Evolutionary conservation across 2,797 vertebrate species (phyloP).

Genomic region (Ambastaia sidthimunki): DNA sequence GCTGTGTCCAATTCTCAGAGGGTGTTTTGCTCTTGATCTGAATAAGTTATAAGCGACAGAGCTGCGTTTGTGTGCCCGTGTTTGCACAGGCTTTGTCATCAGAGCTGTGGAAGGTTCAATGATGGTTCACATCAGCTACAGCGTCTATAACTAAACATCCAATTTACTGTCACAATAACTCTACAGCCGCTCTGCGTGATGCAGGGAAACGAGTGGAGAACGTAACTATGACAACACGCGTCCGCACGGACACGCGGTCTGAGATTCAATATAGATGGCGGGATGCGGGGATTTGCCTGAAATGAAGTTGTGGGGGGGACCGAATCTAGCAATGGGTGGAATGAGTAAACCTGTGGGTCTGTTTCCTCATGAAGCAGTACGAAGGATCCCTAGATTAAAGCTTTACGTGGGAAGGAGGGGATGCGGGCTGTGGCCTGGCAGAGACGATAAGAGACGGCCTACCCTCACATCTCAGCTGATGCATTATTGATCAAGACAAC

Average conservation of each 20-base stretch:
- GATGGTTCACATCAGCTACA: constrained; percentile 53
- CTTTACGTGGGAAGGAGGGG: constrained; percentile 62
- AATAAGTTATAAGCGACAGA: constrained; percentile 29
- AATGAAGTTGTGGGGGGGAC: constrained; percentile 53
- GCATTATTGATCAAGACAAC: constrained; percentile 81
- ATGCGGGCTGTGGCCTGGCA: constrained; percentile 69
- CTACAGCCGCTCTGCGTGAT: constrained; percentile 19
- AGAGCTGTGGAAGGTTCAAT: constrained; percentile 47
- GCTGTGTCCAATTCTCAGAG: constrained; percentile 11
- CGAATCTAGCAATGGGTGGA: constrained; percentile 39
- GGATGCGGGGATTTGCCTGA: constrained; percentile 52
- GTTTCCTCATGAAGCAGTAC: constrained; percentile 51
- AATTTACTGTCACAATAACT: constrained; percentile 59
- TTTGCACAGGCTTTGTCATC: constrained; percentile 46
- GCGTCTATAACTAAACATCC: constrained; percentile 52
- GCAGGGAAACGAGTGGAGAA: constrained; percentile 47
- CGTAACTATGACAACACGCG: constrained; percentile 64
- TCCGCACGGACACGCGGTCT: constrained; percentile 38
- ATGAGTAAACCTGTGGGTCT: constrained; percentile 45
- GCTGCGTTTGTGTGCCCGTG: constrained; percentile 37
- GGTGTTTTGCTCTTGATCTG: constrained; percentile 16
- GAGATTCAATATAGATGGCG: constrained; percentile 58
- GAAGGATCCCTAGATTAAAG: constrained; percentile 78
- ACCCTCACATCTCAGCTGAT: constrained; percentile 75
- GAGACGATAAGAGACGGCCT: constrained; percentile 81